These are phyloP conservation scores for Dendrocopos noguchii DNA, from an alignment of 2,113 vertebrate species.

Conservation along the genomic window DNA sequence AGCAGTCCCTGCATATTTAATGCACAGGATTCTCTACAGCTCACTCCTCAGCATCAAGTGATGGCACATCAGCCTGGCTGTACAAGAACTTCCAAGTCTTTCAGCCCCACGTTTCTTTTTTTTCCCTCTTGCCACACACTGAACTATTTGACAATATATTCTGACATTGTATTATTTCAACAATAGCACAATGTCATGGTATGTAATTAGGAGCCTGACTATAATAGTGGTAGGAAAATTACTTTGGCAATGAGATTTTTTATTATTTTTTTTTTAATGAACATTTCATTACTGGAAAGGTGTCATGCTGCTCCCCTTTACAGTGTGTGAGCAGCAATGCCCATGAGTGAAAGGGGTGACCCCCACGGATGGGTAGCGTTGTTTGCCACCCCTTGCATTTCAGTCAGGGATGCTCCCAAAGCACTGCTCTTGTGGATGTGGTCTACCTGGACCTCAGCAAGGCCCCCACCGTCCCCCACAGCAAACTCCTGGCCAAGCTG, in stretches of 20 bases:
- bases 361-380: accelerated
- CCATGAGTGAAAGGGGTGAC: background rate
- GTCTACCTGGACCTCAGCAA: no score
- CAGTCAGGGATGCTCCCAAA: accelerated
- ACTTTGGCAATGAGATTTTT: background rate
- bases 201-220: background rate
- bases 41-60: background rate
- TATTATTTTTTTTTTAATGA: slow-evolving; percentile 6
- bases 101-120: background rate
- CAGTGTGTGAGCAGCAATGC: background rate
- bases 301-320: background rate
- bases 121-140: background rate
- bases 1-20: background rate
- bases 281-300: slow-evolving; percentile 25
- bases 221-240: background rate
- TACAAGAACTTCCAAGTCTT: background rate
- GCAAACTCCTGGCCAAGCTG: no score
- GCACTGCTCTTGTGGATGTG: background rate
- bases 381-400: background rate
- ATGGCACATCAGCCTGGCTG: background rate
- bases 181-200: background rate
- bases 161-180: slow-evolving; percentile 18
- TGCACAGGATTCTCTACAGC: background rate
- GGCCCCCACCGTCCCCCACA: no score
- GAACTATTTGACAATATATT: slow-evolving; percentile 24